A percentile compares a stretch with the other conserved stretches of the same genome.
phyloP scores from a whole-genome alignment of 2,113 vertebrate species.

The Chlamydotis undulata region DNA sequence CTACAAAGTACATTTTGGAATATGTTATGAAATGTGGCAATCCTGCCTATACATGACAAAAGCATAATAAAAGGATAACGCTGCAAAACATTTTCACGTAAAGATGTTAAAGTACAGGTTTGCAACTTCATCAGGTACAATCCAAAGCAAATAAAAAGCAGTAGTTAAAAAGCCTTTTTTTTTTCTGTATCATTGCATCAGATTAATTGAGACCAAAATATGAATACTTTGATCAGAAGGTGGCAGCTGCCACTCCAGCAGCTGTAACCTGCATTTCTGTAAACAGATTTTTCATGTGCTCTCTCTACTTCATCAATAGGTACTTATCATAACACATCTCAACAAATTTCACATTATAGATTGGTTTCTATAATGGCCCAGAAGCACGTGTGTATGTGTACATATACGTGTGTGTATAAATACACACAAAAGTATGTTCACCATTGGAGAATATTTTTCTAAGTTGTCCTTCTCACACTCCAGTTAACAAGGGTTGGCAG shows the following conservation, averaged over 20 bases:
- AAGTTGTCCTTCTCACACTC: not conserved
- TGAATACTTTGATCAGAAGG: not conserved
- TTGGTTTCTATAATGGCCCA: not conserved
- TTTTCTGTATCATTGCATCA: not conserved
- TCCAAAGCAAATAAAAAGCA: not conserved
- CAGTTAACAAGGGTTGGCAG: not conserved
- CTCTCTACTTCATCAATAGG: not conserved
- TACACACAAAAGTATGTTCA: not conserved
- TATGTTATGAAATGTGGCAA: not conserved
- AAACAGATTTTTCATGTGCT: not conserved
- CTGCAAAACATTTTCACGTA: not conserved
- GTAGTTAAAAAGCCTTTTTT: not conserved
- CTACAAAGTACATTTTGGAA: not conserved
- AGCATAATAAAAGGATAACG: not conserved
- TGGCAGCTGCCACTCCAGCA: not conserved
- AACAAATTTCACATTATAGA: not conserved
- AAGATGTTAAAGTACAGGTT: not conserved
- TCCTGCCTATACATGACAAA: not conserved
- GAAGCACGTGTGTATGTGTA: not conserved
- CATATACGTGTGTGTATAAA: accelerated
- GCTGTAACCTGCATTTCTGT: not conserved
- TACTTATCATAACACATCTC: not conserved
- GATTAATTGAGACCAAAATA: not conserved
- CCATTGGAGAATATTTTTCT: not conserved
- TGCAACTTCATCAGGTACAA: not conserved